These are phyloP conservation scores for Drosophila eugracilis DNA, from an alignment of 1,140 invertebrate genomes.

Conservation along the genomic window DNA sequence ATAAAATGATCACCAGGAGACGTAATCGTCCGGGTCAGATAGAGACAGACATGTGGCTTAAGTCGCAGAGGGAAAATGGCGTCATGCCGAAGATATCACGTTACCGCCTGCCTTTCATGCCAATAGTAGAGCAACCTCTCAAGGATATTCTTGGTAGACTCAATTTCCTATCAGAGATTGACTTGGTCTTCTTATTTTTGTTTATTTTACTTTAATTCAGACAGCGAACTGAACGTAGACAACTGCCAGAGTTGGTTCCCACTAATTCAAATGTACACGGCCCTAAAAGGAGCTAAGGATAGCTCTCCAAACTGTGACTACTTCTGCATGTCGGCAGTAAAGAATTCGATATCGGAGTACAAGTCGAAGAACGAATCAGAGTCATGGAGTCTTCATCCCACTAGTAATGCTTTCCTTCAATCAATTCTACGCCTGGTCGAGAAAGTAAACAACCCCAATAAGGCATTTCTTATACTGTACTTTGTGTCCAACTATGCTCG, in stretches of 20 bases:
- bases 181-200: neutral
- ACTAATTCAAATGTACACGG: conserved; percentile 76
- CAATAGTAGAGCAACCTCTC: conserved; percentile 74
- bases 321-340: conserved; percentile 82
- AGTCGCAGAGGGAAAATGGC: conserved; percentile 70
- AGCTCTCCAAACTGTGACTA: conserved; percentile 71
- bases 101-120: conserved; percentile 77
- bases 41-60: conserved; percentile 80
- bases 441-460: conserved; percentile 64
- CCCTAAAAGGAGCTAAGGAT: conserved; percentile 69
- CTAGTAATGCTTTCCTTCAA: conserved; percentile 83
- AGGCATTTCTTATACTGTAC: conserved; percentile 76
- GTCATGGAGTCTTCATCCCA: conserved; percentile 76
- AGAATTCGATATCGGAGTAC: conserved; percentile 80
- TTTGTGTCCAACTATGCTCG: conserved; percentile 77
- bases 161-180: too few relatives aligned
- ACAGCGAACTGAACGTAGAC: conserved; percentile 77
- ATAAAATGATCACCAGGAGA: conserved; percentile 76
- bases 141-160: conserved; percentile 75
- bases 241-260: conserved; percentile 84
- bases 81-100: conserved; percentile 79
- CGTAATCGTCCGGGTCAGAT: conserved; percentile 69
- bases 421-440: conserved; percentile 72
- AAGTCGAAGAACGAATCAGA: conserved; percentile 70
- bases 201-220: conserved; percentile 12